These are phyloP conservation scores for Lophura nycthemera DNA, from an alignment of 2,113 vertebrate species.

Conservation along the genomic window DNA sequence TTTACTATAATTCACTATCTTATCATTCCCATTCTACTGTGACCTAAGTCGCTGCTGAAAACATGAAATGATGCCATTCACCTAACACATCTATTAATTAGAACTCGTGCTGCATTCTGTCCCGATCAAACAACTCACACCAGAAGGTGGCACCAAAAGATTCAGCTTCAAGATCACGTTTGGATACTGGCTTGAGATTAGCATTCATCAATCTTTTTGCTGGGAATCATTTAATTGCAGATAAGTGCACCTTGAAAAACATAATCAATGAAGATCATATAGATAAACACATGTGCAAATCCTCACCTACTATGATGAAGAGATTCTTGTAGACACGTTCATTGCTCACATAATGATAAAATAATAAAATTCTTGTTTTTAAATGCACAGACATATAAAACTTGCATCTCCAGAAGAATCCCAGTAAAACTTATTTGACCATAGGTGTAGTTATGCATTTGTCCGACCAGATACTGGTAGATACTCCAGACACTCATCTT, in stretches of 20 bases:
- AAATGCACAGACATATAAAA: not conserved
- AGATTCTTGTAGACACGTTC: not conserved
- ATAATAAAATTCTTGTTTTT: not conserved
- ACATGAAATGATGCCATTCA: not conserved
- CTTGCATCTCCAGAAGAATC: not conserved
- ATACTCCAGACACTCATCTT: not conserved
- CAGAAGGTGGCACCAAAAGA: slow-evolving; percentile 79
- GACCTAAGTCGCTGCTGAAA: not conserved
- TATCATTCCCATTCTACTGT: not conserved
- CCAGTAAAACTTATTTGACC: not conserved
- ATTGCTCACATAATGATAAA: not conserved
- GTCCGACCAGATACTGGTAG: not conserved
- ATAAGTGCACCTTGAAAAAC: no score
- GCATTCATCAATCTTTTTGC: not conserved
- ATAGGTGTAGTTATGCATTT: no score
- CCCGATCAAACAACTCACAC: not conserved
- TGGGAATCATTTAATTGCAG: fast-evolving
- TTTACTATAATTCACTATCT: not conserved
- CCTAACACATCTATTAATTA: not conserved
- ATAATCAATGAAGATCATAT: no score
- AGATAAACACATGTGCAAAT: not conserved
- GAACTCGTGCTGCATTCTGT: not conserved
- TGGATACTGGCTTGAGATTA: not conserved
- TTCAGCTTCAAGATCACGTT: not conserved
- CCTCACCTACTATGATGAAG: not conserved